Conservation (phyloP, 2,113 vertebrate genomes). For the Pterophyllum scalare region DNA sequence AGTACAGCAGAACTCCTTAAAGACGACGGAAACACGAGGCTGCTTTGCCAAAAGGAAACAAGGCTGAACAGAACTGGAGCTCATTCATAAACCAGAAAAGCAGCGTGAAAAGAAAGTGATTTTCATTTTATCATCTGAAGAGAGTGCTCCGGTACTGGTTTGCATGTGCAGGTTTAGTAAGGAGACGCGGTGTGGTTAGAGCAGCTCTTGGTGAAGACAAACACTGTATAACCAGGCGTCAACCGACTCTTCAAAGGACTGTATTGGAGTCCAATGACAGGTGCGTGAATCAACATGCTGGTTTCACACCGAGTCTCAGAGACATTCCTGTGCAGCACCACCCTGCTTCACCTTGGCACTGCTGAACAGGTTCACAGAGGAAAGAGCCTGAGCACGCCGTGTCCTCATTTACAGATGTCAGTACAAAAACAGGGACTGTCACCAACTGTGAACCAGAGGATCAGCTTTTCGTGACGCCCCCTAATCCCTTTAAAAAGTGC, state of each 20-base stretch:
- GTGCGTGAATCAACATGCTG: background rate
- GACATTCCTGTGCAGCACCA: slow-evolving; percentile 2
- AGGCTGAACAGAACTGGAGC: background rate
- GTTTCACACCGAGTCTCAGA: background rate
- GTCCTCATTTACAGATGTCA: background rate
- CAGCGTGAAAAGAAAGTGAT: too few relatives aligned
- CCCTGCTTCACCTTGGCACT: background rate
- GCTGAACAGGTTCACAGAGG: background rate
- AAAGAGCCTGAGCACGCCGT: too few relatives aligned
- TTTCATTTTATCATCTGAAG: too few relatives aligned
- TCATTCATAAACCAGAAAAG: background rate
- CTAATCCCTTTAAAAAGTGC: background rate
- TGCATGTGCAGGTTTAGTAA: too few relatives aligned
- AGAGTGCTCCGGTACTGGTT: too few relatives aligned
- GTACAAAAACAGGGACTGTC: background rate
- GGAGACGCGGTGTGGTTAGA: too few relatives aligned
- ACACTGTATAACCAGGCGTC: too few relatives aligned
- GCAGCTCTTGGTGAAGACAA: too few relatives aligned
- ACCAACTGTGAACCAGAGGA: background rate
- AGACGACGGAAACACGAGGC: rapidly evolving
- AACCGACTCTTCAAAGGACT: rapidly evolving
- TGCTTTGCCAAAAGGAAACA: too few relatives aligned
- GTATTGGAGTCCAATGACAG: background rate
- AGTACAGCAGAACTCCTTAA: background rate
- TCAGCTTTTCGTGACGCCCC: background rate